Percentiles rank a stretch among this genome's conserved stretches.
Conservation (phyloP, 2,797 vertebrate genomes). For the Crocidura indochinensis region DNA sequence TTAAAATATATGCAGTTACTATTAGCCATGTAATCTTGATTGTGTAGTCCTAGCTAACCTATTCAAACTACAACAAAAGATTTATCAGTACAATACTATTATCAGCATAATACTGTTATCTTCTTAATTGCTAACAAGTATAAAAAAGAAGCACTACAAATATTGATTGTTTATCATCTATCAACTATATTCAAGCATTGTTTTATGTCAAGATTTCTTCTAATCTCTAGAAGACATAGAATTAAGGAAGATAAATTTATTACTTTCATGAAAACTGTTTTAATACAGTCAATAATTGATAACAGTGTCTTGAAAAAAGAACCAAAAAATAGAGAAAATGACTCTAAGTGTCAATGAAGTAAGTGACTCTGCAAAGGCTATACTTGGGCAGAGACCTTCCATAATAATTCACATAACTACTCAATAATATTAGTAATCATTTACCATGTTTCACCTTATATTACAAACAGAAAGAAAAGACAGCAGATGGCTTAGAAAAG, state of each 20-base stretch:
- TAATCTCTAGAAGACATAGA: neutral
- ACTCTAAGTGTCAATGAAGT: neutral
- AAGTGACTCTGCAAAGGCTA: neutral
- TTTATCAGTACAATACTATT: neutral
- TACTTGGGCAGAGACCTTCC: neutral
- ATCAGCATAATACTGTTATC: neutral
- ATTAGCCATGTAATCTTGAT: conserved; percentile 27
- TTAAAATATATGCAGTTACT: too few relatives aligned
- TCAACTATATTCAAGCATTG: neutral
- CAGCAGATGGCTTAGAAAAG: conserved; percentile 51
- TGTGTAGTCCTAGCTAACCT: neutral
- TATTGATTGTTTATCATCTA: conserved; percentile 9
- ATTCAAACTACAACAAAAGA: neutral
- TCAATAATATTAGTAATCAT: neutral
- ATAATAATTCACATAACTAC: neutral
- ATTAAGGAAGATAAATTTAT: neutral
- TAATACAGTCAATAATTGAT: neutral
- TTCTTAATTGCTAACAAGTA: conserved; percentile 26
- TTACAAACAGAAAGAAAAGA: conserved; percentile 26
- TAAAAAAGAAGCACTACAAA: conserved; percentile 13
- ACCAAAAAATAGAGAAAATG: neutral
- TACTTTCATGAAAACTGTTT: neutral
- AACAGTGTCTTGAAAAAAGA: neutral
- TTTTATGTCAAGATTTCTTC: neutral
- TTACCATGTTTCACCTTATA: neutral